A percentile compares a stretch with the other conserved stretches of the same genome.
phyloP scores from a whole-genome alignment of 2,888 invertebrate species.

The Anarsia innoxiella region DNA sequence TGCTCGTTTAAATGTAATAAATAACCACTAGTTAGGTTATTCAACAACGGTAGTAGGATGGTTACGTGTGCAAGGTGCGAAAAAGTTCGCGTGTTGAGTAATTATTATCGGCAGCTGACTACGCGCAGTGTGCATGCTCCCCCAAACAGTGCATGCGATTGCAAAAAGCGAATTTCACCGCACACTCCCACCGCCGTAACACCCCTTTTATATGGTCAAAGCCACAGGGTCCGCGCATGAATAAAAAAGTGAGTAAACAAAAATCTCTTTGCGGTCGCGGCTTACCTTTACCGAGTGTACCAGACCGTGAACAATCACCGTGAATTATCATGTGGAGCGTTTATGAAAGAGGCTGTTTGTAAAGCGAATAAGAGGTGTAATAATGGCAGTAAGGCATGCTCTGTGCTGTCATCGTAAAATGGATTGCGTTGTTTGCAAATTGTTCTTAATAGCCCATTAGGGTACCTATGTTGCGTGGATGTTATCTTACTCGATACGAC shows the following conservation, averaged over 20 bases:
- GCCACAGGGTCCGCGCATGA: slow-evolving; percentile 52
- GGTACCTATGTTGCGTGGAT: slow-evolving; percentile 29
- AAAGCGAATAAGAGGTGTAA: slow-evolving; percentile 52
- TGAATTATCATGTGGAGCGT: slow-evolving; percentile 67
- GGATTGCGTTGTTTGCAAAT: slow-evolving; percentile 53
- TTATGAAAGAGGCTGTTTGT: slow-evolving; percentile 64
- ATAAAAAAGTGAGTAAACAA: slow-evolving; percentile 62
- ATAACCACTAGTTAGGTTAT: slow-evolving; percentile 28
- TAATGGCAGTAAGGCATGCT: slow-evolving; percentile 42
- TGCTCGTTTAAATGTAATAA: slow-evolving; percentile 17
- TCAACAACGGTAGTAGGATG: slow-evolving; percentile 28
- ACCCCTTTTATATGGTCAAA: slow-evolving; percentile 47
- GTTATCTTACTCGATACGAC: slow-evolving; percentile 27
- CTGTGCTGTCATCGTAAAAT: slow-evolving; percentile 42
- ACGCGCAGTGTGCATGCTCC: slow-evolving; percentile 33
- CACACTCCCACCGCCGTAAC: slow-evolving; percentile 44
- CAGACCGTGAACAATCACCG: slow-evolving; percentile 70
- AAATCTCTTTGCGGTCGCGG: slow-evolving; percentile 69
- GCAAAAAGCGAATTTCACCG: slow-evolving; percentile 49
- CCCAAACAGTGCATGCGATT: slow-evolving; percentile 55
- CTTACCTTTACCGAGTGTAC: slow-evolving; percentile 62
- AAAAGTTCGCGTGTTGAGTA: slow-evolving; percentile 64
- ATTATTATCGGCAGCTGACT: slow-evolving; percentile 67
- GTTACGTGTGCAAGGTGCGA: slow-evolving; percentile 62
- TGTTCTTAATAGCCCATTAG: slow-evolving; percentile 39